Percentiles rank a stretch among this genome's conserved stretches.
phyloP scores from a whole-genome alignment of 2,797 vertebrate species.

The Bryconaethiops microstoma region DNA sequence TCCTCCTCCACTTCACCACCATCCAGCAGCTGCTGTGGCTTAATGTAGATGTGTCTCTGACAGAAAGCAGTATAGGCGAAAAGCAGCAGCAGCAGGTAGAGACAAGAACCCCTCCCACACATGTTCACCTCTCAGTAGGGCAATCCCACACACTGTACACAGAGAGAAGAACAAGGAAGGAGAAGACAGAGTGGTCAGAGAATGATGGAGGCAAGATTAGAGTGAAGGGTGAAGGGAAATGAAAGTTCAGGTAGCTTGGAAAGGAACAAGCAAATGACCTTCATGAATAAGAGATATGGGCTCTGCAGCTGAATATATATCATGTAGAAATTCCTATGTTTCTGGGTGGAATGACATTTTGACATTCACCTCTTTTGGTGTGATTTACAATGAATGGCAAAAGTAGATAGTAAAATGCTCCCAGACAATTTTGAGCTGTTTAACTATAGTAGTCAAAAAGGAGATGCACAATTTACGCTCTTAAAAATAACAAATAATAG shows the following conservation, averaged over 20 bases:
- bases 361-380: not conserved
- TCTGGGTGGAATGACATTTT: not conserved
- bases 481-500: no score
- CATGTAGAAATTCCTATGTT: not conserved
- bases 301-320: not conserved
- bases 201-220: slow-evolving; percentile 12
- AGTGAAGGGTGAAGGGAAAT: not conserved
- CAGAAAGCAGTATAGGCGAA: slow-evolving; percentile 66
- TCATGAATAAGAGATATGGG: slow-evolving; percentile 5
- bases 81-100: slow-evolving; percentile 73
- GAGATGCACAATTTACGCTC: no score
- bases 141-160: slow-evolving; percentile 21
- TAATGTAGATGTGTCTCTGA: slow-evolving; percentile 54
- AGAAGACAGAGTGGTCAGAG: slow-evolving; percentile 5
- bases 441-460: no score
- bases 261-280: not conserved
- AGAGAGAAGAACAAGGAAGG: not conserved
- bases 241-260: not conserved
- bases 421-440: not conserved
- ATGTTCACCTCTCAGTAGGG: slow-evolving; percentile 64
- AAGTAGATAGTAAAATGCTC: not conserved
- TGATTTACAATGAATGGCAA: not conserved
- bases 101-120: slow-evolving; percentile 61
- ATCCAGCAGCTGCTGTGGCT: slow-evolving; percentile 43
- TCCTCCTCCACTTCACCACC: slow-evolving; percentile 58